phyloP scores from a whole-genome alignment of 1,140 invertebrate genomes.

The Drosophila murphyi region DNA sequence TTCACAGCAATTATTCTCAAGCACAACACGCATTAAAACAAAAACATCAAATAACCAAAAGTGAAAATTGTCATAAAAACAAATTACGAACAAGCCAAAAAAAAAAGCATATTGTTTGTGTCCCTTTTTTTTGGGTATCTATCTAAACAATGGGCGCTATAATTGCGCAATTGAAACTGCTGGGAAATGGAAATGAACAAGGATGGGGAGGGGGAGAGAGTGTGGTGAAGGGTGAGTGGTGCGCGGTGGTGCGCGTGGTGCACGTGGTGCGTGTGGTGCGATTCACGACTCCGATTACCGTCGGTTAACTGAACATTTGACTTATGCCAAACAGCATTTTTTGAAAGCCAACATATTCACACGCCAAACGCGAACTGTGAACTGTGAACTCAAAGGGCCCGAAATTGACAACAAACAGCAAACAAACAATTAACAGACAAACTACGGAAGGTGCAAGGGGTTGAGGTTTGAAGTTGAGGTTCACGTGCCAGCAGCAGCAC shows the following conservation, averaged over 20 bases:
- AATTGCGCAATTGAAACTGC: conserved; percentile 77
- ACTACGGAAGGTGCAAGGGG: conserved; percentile 20
- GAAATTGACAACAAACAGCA: conserved; percentile 80
- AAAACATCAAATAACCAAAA: conserved; percentile 32
- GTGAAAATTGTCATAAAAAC: conserved; percentile 81
- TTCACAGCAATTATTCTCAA: conserved; percentile 25
- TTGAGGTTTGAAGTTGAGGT: conserved; percentile 39
- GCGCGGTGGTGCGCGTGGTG: conserved; percentile 21
- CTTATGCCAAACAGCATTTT: conserved; percentile 50
- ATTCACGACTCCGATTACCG: conserved; percentile 71
- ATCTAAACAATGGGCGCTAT: conserved; percentile 75
- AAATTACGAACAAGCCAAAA: conserved; percentile 58
- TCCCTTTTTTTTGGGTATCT: conserved; percentile 60
- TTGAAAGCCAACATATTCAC: conserved; percentile 80
- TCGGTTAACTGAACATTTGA: conserved; percentile 61
- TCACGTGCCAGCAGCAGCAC: conserved; percentile 61
- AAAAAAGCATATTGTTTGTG: conserved; percentile 65
- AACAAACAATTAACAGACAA: conserved; percentile 83
- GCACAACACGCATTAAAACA: conserved; percentile 47
- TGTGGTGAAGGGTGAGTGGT: conserved; percentile 37
- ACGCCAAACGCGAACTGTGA: conserved; percentile 35
- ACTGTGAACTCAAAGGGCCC: conserved; percentile 55
- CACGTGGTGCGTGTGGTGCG: conserved; percentile 25
- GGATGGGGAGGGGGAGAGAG: conserved; percentile 1
- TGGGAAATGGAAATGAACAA: conserved; percentile 8